phyloP scores from a whole-genome alignment of 2,888 invertebrate species.

The Rhagonycha lutea region DNA sequence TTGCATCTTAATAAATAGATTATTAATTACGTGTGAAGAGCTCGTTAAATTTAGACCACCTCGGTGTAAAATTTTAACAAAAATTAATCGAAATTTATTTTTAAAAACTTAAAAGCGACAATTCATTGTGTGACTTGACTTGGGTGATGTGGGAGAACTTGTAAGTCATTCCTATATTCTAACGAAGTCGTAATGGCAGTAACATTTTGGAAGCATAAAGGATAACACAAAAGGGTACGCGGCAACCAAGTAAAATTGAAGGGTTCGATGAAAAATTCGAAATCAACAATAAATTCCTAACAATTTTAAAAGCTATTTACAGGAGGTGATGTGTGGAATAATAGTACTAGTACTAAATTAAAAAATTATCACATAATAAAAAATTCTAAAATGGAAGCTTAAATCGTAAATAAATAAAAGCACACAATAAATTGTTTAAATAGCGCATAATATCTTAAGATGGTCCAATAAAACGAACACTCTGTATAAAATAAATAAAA shows the following conservation, averaged over 20 bases:
- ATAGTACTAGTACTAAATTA: neutral
- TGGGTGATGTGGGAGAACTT: neutral
- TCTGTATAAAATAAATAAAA: neutral
- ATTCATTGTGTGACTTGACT: neutral
- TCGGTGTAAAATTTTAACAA: neutral
- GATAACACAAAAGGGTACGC: neutral
- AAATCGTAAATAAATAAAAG: neutral
- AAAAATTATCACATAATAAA: neutral
- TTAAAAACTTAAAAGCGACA: neutral
- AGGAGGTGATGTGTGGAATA: neutral
- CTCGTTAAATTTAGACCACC: neutral
- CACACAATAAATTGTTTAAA: neutral
- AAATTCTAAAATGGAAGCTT: neutral
- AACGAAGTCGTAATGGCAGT: neutral
- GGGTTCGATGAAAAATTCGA: neutral
- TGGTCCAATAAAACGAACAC: neutral
- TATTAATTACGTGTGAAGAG: neutral
- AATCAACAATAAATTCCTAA: neutral
- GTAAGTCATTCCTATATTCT: neutral
- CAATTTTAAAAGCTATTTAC: neutral
- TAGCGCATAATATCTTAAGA: neutral
- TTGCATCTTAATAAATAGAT: constrained; percentile 7
- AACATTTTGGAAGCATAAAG: neutral
- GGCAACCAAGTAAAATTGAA: neutral
- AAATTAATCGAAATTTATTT: neutral